These are phyloP conservation scores for Potorous gilbertii DNA, from an alignment of 2,797 vertebrate species.

Conservation along the genomic window DNA sequence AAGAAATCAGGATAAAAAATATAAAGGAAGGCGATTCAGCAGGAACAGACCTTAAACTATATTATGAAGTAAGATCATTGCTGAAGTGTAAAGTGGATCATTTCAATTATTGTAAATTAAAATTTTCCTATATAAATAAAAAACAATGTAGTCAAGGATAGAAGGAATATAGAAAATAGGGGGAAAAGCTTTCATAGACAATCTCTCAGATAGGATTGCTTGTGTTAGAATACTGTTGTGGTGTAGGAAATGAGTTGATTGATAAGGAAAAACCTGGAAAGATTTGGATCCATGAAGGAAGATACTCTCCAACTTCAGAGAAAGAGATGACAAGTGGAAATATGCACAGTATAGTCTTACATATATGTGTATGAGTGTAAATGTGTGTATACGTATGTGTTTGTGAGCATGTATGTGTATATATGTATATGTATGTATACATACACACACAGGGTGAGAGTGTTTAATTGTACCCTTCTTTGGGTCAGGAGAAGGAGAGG, in stretches of 20 bases:
- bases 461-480: conserved; percentile 3
- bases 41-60: background rate
- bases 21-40: background rate
- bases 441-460: background rate
- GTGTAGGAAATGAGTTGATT: background rate
- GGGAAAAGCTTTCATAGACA: background rate
- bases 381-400: too few species aligned
- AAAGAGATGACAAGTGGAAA: background rate
- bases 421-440: background rate
- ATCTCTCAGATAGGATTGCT: conserved; percentile 4
- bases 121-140: background rate
- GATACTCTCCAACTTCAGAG: background rate
- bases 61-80: background rate
- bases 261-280: background rate
- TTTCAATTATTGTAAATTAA: background rate
- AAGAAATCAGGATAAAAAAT: background rate
- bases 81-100: background rate
- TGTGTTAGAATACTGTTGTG: background rate
- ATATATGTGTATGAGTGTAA: background rate
- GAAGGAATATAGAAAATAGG: background rate
- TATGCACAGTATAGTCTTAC: background rate
- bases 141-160: background rate
- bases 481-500: too few species aligned
- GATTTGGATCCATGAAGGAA: background rate
- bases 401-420: too few species aligned